Percentiles rank a stretch among this genome's conserved stretches.
Evolutionary conservation across 2,113 vertebrate genomes (phyloP).

Genomic region (Coturnix japonica): DNA sequence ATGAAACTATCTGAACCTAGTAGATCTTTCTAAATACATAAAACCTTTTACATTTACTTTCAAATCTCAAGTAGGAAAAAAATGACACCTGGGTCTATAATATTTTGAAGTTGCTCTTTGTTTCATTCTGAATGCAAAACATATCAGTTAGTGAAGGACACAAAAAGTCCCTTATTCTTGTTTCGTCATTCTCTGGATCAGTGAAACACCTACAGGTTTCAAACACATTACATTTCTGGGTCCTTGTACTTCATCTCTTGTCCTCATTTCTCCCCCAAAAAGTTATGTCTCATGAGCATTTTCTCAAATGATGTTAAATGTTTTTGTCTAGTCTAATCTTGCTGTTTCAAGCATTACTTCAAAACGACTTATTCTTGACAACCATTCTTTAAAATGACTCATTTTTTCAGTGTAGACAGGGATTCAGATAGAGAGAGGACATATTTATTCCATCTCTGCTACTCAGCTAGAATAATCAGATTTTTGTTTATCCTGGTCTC

Average conservation of each 20-base stretch:
- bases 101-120: background rate
- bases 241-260: background rate
- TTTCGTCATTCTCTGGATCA: background rate
- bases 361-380: background rate
- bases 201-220: background rate
- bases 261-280: background rate
- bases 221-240: background rate
- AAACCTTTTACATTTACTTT: background rate
- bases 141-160: background rate
- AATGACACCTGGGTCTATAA: background rate
- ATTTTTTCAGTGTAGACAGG: background rate
- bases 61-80: background rate
- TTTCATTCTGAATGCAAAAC: background rate
- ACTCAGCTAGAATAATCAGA: conserved; percentile 64
- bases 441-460: conserved; percentile 46
- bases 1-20: background rate
- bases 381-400: background rate
- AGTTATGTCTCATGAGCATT: background rate
- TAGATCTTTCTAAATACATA: background rate
- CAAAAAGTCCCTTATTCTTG: background rate
- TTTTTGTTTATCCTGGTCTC: conserved; percentile 63
- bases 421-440: background rate
- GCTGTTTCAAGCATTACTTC: background rate
- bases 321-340: background rate
- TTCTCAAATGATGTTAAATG: background rate